These are phyloP conservation scores for Nymphalis c-album DNA, from an alignment of 2,888 invertebrate species.

Conservation along the genomic window DNA sequence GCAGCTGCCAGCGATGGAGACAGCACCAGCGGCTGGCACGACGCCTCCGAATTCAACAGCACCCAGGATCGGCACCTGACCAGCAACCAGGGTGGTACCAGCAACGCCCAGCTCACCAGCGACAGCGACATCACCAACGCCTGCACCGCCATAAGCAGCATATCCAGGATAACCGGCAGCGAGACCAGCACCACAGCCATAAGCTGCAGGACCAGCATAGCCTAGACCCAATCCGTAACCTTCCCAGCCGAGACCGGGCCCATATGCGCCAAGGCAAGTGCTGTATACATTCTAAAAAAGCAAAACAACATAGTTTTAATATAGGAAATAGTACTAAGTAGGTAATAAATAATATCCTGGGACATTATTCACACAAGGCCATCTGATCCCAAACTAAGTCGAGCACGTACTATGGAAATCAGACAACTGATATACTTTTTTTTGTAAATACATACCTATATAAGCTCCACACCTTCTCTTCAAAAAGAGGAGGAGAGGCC, in stretches of 20 bases:
- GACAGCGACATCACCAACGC: constrained; percentile 41
- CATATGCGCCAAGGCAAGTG: constrained; percentile 13
- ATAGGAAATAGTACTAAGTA: too few species aligned
- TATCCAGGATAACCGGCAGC: constrained; percentile 10
- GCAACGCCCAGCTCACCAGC: constrained; percentile 46
- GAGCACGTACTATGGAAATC: too few species aligned
- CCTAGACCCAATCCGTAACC: not conserved
- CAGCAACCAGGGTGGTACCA: constrained; percentile 47
- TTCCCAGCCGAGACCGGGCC: constrained; percentile 19
- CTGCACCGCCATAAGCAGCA: constrained; percentile 39
- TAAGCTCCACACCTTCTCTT: too few species aligned
- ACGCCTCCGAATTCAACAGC: constrained; percentile 49
- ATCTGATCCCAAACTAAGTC: too few species aligned
- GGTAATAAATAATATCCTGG: too few species aligned
- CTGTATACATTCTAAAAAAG: constrained; percentile 21
- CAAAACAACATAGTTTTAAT: not conserved
- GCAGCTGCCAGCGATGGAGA: constrained; percentile 45
- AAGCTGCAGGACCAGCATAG: not conserved
- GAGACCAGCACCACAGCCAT: constrained; percentile 11
- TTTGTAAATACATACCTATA: too few species aligned
- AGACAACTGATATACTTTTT: too few species aligned
- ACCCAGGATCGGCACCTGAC: constrained; percentile 49
- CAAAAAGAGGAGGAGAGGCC: too few species aligned
- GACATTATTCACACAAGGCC: too few species aligned
- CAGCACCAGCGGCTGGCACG: constrained; percentile 45